phyloP scores from a whole-genome alignment of 2,113 vertebrate genomes.

The Neotragus pygmaeus region DNA sequence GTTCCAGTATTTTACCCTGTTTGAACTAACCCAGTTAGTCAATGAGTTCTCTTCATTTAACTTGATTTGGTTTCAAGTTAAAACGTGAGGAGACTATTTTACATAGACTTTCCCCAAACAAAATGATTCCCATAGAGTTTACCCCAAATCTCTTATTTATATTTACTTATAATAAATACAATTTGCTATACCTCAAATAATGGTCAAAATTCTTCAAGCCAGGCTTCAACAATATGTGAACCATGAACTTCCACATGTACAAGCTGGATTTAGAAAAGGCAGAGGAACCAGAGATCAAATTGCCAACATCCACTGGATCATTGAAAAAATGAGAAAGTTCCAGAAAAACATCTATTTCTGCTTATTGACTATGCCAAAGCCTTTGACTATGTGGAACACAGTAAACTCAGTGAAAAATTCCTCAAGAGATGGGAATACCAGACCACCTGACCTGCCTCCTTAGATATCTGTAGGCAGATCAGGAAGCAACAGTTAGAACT shows the following conservation, averaged over 20 bases:
- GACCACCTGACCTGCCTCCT: not conserved
- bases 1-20: not conserved
- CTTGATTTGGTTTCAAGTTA: not conserved
- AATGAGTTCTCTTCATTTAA: not conserved
- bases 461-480: not conserved
- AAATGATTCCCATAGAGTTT: not conserved
- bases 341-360: not conserved
- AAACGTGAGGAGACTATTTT: not conserved
- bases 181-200: not conserved
- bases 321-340: not conserved
- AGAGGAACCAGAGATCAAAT: not conserved
- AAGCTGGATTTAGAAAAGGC: not conserved
- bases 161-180: not conserved
- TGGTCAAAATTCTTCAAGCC: not conserved
- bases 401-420: not conserved
- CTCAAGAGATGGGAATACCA: not conserved
- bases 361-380: not conserved
- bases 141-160: not conserved
- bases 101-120: not conserved
- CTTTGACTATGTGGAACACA: not conserved
- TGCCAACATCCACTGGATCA: not conserved
- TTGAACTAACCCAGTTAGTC: not conserved
- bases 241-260: not conserved
- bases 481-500: not conserved
- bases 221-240: not conserved